Base-by-base conservation (phyloP, 2,888 invertebrate species). In the Arctia plantaginis region DNA sequence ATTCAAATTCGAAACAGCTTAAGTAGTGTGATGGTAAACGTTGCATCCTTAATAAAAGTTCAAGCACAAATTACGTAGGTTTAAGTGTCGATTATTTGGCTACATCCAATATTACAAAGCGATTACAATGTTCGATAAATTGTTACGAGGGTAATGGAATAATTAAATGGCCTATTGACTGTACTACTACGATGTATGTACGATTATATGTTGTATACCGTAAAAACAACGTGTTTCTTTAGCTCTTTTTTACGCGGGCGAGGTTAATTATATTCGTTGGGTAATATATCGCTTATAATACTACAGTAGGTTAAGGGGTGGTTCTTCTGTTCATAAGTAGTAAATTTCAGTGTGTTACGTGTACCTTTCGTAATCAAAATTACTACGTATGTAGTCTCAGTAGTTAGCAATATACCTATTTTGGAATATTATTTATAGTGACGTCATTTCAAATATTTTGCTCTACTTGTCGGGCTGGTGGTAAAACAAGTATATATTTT, bases 111-210 rank as follows among this genome's bases (percentile, higher is more conserved):
- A 44, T 44, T 67, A 69, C 20, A 55, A 27, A 35, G n/a, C 18
- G 51, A 79, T 76, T 72, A 80, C 68, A 71, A 27, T 27, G 64
- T 62, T 72, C 71, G 41, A 59, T 35, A 62, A 30, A 70, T 71
- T 47, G 74, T 69, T 76, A 71, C 71, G 69, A 76, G 78, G 80
- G 78, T 83, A 85, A 88, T 85, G 80, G 76, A 77, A 72, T 85
- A 77, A 86, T 87, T 87, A 80, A 82, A 87, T 82, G 81, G 81
- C 84, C 83, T 80, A 84, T 81, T 83, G 85, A 82, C 66, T 80
- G n/a, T n/a, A n/a, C n/a, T n/a, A n/a, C n/a, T n/a, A n/a, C 80
- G 81, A 70, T 82, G 77, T 78, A 77, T 62, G 62, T 71, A 15
- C 51, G 59, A 72, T 85, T 83, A 81, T 79, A 78, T 78, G 85